phyloP scores from a whole-genome alignment of 2,113 vertebrate species.

The Elanoides forficatus region DNA sequence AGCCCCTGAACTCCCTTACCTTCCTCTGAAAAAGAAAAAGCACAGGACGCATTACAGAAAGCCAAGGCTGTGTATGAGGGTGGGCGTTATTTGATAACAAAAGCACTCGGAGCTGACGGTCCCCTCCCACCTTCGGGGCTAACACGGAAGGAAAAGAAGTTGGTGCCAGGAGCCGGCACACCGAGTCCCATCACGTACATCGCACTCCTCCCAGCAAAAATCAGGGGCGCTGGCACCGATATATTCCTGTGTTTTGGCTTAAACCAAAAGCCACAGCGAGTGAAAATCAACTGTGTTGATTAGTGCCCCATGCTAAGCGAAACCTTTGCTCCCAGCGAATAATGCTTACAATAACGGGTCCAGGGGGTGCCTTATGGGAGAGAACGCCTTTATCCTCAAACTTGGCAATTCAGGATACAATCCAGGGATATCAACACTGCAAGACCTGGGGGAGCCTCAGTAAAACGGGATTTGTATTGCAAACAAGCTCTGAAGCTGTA shows the following conservation, averaged over 20 bases:
- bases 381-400: not conserved
- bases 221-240: not conserved
- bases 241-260: not conserved
- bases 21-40: not conserved
- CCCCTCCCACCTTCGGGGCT: not conserved
- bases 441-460: not conserved
- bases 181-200: not conserved
- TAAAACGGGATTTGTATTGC: not conserved
- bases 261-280: not conserved
- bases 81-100: not conserved
- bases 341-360: not conserved
- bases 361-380: not conserved
- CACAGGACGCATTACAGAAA: rapidly evolving
- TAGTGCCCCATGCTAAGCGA: rapidly evolving
- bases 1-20: not conserved
- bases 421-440: not conserved
- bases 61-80: rapidly evolving
- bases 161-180: not conserved
- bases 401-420: not conserved
- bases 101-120: not conserved
- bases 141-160: too few relatives aligned
- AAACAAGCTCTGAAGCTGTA: not conserved
- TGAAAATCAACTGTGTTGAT: not conserved
- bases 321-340: not conserved
- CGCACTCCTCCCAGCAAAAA: too few relatives aligned